These are phyloP conservation scores for Bettongia penicillata DNA, from an alignment of 2,113 vertebrate genomes.

Conservation along the genomic window DNA sequence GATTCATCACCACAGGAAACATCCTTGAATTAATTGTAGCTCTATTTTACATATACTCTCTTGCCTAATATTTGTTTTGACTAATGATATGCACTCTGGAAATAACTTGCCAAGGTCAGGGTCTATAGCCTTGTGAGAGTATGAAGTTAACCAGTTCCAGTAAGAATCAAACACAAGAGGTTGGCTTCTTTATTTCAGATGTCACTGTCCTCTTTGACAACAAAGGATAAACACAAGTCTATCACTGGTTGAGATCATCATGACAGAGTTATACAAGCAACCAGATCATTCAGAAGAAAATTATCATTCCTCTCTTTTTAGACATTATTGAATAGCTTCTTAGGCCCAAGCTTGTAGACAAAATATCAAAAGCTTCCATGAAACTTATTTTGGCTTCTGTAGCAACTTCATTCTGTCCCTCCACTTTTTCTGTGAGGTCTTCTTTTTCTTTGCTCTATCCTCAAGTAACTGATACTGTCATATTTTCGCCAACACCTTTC, in stretches of 20 bases:
- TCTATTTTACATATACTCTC: background rate
- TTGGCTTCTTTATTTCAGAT: background rate
- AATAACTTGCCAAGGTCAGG: background rate
- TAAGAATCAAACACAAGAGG: background rate
- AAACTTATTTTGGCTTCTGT: background rate
- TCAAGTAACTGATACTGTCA: background rate
- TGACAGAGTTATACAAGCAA: background rate
- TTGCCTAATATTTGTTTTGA: background rate
- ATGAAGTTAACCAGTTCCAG: background rate
- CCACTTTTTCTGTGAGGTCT: background rate
- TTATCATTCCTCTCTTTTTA: background rate
- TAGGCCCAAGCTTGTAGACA: background rate
- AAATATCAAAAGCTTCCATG: background rate
- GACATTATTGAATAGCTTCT: background rate
- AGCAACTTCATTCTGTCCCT: background rate
- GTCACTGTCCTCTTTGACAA: too few species aligned
- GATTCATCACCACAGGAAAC: background rate
- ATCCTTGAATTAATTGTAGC: background rate
- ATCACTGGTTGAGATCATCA: background rate
- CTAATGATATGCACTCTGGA: background rate
- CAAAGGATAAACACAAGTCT: too few species aligned
- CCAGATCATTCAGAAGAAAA: background rate
- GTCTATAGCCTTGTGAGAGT: background rate
- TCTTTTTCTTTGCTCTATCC: background rate
- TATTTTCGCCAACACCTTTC: background rate